Evolutionary conservation across 2,888 invertebrate species (phyloP).

Genomic region (Octodonta nipae): DNA sequence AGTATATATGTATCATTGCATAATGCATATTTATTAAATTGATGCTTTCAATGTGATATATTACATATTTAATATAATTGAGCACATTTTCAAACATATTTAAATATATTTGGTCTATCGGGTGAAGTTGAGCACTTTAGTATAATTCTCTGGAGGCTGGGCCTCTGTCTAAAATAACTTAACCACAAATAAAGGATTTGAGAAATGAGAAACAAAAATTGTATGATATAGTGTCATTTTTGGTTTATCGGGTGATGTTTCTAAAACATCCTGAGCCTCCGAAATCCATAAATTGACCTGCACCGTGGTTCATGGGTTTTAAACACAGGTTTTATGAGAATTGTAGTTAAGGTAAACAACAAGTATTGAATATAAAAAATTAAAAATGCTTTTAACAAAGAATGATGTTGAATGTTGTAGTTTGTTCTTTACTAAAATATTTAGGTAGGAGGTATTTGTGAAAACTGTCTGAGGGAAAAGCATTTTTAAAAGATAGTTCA

Average conservation of each 20-base stretch:
- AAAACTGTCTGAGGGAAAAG: too few species aligned
- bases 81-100: slow-evolving; percentile 14
- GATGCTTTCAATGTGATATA: slow-evolving; percentile 24
- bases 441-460: too few species aligned
- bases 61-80: slow-evolving; percentile 8
- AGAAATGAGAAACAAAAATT: neutral
- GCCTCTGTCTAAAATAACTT: slow-evolving; percentile 25
- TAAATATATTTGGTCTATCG: slow-evolving; percentile 12
- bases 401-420: too few species aligned
- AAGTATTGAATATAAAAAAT: too few species aligned
- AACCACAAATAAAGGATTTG: slow-evolving; percentile 6
- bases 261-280: slow-evolving; percentile 32
- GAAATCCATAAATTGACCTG: slow-evolving; percentile 25
- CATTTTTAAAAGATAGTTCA: too few species aligned
- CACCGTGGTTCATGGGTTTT: slow-evolving; percentile 24
- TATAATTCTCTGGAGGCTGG: slow-evolving; percentile 30
- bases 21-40: slow-evolving; percentile 20
- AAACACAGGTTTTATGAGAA: slow-evolving; percentile 17
- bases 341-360: too few species aligned
- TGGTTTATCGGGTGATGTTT: slow-evolving; percentile 31
- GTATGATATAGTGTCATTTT: slow-evolving; percentile 20
- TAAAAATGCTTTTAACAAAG: too few species aligned
- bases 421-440: too few species aligned
- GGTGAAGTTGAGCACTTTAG: slow-evolving; percentile 15
- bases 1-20: slow-evolving; percentile 24